phyloP scores from a whole-genome alignment of 2,888 invertebrate species.

The Lycophotia porphyrea region DNA sequence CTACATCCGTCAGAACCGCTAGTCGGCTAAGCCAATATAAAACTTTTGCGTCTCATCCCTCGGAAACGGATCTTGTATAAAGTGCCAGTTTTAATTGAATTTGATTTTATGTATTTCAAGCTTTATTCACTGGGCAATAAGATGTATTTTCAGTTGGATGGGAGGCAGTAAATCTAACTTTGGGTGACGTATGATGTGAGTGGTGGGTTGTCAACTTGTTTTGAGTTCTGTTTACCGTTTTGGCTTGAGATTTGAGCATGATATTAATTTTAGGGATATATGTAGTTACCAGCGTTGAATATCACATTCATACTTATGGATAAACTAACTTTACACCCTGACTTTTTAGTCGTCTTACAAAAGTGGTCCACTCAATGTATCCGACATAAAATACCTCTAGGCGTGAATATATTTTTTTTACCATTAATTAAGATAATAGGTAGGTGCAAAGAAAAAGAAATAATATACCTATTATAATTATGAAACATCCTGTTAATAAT shows the following conservation, averaged over 20 bases:
- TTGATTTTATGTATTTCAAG: slow-evolving; percentile 43
- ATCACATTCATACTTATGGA: background rate
- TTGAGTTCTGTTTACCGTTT: slow-evolving; percentile 33
- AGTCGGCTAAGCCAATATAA: slow-evolving; percentile 72
- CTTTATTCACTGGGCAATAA: slow-evolving; percentile 48
- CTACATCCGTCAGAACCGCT: slow-evolving; percentile 47
- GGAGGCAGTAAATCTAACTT: slow-evolving; percentile 28
- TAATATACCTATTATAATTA: too few species aligned
- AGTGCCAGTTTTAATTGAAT: slow-evolving; percentile 71
- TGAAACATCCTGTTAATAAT: too few species aligned
- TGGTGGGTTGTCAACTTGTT: slow-evolving; percentile 42
- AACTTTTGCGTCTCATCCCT: slow-evolving; percentile 69
- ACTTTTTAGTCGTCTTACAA: too few species aligned
- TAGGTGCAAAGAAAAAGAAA: too few species aligned
- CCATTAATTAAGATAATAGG: too few species aligned
- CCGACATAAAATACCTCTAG: too few species aligned
- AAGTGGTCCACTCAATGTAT: too few species aligned
- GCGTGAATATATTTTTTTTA: too few species aligned
- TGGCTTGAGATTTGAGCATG: slow-evolving; percentile 15
- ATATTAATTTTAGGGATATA: background rate
- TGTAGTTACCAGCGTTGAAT: background rate
- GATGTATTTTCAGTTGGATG: slow-evolving; percentile 43
- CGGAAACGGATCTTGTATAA: slow-evolving; percentile 64
- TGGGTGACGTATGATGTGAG: slow-evolving; percentile 49
- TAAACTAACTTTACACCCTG: too few species aligned